Evolutionary conservation across 2,797 vertebrate genomes (phyloP).

Genomic region (Falco cherrug): DNA sequence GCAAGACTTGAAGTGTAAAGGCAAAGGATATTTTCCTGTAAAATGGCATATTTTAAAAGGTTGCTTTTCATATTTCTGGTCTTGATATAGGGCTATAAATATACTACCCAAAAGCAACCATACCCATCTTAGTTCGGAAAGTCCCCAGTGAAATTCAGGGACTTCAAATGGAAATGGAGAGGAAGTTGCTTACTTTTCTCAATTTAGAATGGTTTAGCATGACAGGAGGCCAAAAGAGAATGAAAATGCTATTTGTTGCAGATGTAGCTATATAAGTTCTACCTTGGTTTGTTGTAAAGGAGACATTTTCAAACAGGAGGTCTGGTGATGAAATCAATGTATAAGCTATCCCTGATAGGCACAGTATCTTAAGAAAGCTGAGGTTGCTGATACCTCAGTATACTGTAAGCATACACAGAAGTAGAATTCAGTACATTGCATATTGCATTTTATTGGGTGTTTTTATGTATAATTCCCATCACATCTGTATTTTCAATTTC

Average conservation of each 20-base stretch:
- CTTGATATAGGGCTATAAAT: background rate
- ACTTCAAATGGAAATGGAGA: background rate
- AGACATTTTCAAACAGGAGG: background rate
- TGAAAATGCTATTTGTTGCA: background rate
- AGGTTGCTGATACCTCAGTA: background rate
- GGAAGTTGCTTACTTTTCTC: background rate
- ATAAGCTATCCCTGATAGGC: background rate
- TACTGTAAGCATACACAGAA: background rate
- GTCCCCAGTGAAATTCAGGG: background rate
- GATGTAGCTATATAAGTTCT: background rate
- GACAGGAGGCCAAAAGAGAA: background rate
- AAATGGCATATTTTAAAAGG: background rate
- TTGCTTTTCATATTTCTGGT: background rate
- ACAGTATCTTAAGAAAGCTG: background rate
- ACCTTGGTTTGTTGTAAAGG: background rate
- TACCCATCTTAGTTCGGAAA: background rate
- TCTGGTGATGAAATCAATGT: background rate
- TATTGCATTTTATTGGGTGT: background rate
- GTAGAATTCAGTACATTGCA: background rate
- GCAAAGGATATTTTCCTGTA: background rate
- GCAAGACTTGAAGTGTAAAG: background rate
- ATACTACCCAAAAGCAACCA: background rate
- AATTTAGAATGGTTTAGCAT: background rate
- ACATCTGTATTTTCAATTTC: conserved; percentile 22
- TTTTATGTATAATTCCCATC: conserved; percentile 29